Base-by-base conservation (phyloP, 2,113 vertebrate genomes). In the Aldabrachelys gigantea region DNA sequence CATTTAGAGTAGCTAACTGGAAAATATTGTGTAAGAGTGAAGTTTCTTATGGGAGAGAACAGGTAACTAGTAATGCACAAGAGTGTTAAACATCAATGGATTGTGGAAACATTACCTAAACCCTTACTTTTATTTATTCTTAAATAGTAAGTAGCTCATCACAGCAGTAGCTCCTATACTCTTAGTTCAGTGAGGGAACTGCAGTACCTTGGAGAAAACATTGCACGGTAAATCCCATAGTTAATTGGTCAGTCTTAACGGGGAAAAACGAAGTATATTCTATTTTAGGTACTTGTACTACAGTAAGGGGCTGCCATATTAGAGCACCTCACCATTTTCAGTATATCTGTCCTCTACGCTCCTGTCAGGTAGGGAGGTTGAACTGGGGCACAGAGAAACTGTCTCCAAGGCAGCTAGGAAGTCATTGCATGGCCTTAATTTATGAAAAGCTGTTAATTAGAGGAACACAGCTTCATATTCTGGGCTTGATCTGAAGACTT, bases 261-360 rank as follows among this genome's bases (percentile, higher is more conserved):
- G 38, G 82, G 86, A 57, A 88, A 47, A 94, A 94, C 52, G n/a
- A 27, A 44, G 91, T 29, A 29, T 89, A n/a, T 88, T 76, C 38
- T 21, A 80, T 89, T 50, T 57, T 53, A 50, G 88, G 65, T 78
- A 10, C 3, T 94, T 25, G 31, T 92, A 56, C 9, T 56, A 22
- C 22, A 56, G 22, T 10, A 56, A 56, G 54, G 54, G 54, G 22
- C 54, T 59, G 25, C 57, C 69, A 90, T 91, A 35, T 86, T 94
- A 27, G 78, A 93, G 25, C 38, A 22, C 62, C 13, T 95, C 72
- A 94, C 90, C 72, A 22, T 91, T 93, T 96, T 96, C 29, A 16
- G 83, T 75, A 19, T 12, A 22, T 75, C 2, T 75, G 4, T 75
- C 38, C 38, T 38, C 69, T 21, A 38, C 56, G 16, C 31, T 54